A percentile compares a stretch with the other conserved stretches of the same genome.
These are phyloP conservation scores for Elachura formosa DNA, from an alignment of 2,113 vertebrate genomes.

Conservation along the genomic window DNA sequence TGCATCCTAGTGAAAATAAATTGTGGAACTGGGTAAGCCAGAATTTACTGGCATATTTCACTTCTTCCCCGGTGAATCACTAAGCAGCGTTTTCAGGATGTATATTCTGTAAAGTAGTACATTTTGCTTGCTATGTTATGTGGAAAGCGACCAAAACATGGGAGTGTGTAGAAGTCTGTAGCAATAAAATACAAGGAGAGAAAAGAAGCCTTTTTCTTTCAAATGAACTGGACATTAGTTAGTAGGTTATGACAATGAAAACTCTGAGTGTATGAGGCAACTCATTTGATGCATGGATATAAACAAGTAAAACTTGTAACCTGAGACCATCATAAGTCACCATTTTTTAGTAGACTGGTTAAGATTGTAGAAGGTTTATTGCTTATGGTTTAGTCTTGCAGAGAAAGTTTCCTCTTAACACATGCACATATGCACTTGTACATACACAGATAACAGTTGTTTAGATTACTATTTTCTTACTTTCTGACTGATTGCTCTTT, in stretches of 20 bases:
- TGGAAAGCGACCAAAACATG: neutral
- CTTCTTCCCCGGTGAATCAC: neutral
- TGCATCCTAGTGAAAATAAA: neutral
- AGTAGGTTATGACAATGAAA: neutral
- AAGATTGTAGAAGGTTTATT: neutral
- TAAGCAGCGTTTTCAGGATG: neutral
- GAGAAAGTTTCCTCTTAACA: neutral
- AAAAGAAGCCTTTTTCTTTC: neutral
- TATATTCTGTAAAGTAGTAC: neutral
- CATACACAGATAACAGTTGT: neutral
- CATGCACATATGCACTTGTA: neutral
- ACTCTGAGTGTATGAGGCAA: neutral
- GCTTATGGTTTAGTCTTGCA: neutral
- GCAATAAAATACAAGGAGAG: neutral
- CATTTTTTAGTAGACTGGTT: neutral
- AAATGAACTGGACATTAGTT: neutral
- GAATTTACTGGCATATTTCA: neutral
- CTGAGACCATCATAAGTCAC: neutral
- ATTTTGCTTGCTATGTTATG: neutral
- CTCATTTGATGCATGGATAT: neutral
- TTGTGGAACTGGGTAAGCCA: neutral
- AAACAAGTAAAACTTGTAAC: neutral
- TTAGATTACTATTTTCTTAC: neutral
- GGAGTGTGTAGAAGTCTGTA: neutral
- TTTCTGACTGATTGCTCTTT: neutral